A percentile compares a stretch with the other conserved stretches of the same genome.
These are phyloP conservation scores for Jordanella pulchra DNA, from an alignment of 2,797 vertebrate species.

Conservation along the genomic window DNA sequence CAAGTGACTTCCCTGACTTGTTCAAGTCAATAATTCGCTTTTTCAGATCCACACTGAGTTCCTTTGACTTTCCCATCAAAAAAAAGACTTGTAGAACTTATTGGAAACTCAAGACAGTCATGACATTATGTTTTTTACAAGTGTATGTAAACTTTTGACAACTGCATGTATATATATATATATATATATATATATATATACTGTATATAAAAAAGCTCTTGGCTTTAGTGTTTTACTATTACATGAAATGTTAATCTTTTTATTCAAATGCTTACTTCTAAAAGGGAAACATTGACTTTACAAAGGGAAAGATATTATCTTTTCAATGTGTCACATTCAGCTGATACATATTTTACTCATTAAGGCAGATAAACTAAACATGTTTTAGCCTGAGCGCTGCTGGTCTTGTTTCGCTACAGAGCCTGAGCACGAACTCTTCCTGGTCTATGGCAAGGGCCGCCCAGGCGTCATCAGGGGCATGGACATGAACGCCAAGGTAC, in stretches of 20 bases:
- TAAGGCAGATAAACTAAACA: slow-evolving; percentile 6
- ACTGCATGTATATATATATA: too few relatives aligned
- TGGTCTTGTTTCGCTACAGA: slow-evolving; percentile 75
- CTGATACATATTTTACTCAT: slow-evolving; percentile 28
- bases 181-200: too few relatives aligned
- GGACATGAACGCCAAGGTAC: slow-evolving; percentile 95
- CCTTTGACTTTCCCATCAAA: too few relatives aligned
- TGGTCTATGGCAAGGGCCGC: slow-evolving; percentile 93
- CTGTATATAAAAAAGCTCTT: too few relatives aligned
- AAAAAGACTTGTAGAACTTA: too few relatives aligned
- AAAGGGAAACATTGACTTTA: slow-evolving; percentile 46
- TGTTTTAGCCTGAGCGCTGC: neutral
- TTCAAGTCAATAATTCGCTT: too few relatives aligned
- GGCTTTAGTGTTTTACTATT: slow-evolving; percentile 50
- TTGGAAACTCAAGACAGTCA: too few relatives aligned
- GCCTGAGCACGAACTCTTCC: slow-evolving; percentile 93
- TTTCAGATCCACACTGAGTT: too few relatives aligned
- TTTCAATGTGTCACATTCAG: slow-evolving; percentile 9
- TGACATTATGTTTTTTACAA: too few relatives aligned
- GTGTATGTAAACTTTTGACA: too few relatives aligned
- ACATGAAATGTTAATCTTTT: slow-evolving; percentile 37
- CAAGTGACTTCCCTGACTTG: too few relatives aligned
- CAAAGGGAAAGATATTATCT: slow-evolving; percentile 13
- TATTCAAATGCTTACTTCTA: slow-evolving; percentile 49
- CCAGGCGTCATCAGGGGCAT: slow-evolving; percentile 95